Evolutionary conservation across 2,113 vertebrate species (phyloP).

Genomic region (Sisor rabdophorus): DNA sequence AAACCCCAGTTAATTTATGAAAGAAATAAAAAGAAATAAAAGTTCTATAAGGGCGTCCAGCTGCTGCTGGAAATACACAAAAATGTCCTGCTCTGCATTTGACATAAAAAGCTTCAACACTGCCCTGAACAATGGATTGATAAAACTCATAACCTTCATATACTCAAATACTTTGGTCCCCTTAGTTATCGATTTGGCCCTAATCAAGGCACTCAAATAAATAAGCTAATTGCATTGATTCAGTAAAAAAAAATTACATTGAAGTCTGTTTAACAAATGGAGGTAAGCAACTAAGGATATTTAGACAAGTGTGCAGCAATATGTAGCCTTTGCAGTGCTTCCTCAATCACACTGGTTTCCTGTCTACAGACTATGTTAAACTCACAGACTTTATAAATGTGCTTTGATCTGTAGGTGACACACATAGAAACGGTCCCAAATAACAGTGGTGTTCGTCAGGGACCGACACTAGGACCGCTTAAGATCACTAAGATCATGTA

Average conservation of each 20-base stretch:
- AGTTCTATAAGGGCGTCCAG: too few species aligned
- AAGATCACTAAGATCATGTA: not conserved
- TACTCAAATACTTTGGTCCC: too few species aligned
- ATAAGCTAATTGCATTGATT: too few species aligned
- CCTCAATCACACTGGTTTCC: not conserved
- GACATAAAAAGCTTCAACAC: constrained; percentile 35
- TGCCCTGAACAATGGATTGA: constrained; percentile 17
- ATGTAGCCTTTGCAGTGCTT: not conserved
- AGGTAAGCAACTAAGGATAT: too few species aligned
- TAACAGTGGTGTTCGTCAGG: constrained; percentile 4
- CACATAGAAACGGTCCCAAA: not conserved
- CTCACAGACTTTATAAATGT: not conserved
- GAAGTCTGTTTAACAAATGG: too few species aligned
- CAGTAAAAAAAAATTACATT: too few species aligned
- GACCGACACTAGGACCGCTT: not conserved
- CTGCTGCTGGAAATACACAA: constrained; percentile 1
- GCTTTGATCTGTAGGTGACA: not conserved
- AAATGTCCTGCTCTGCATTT: constrained; percentile 12
- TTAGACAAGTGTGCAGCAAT: too few species aligned
- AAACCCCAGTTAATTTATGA: too few species aligned
- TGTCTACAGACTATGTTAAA: not conserved
- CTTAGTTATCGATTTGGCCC: too few species aligned
- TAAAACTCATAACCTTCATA: too few species aligned
- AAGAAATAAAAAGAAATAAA: too few species aligned
- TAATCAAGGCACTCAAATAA: too few species aligned